These are phyloP conservation scores for Chymomyza costata DNA, from an alignment of 1,140 invertebrate species.

Conservation along the genomic window DNA sequence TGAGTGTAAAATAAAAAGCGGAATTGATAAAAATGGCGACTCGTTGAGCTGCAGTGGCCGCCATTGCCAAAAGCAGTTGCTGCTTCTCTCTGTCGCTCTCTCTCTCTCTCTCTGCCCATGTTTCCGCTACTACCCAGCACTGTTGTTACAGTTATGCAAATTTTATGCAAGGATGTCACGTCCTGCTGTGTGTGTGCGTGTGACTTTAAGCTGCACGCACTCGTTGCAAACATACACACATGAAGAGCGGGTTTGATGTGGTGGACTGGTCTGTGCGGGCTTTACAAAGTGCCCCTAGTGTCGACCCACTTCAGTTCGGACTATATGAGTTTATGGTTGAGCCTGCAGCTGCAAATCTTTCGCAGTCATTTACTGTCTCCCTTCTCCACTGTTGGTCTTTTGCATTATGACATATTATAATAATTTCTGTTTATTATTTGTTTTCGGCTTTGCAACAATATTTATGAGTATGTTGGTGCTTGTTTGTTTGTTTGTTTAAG, in stretches of 20 bases:
- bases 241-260: too few species aligned
- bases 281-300: too few species aligned
- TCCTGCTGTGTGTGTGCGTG: conserved; percentile 46
- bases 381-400: conserved; percentile 51
- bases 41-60: conserved; percentile 24
- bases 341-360: too few species aligned
- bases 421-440: conserved; percentile 70
- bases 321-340: too few species aligned
- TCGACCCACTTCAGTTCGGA: too few species aligned
- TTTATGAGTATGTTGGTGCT: conserved; percentile 44
- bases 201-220: conserved; percentile 61
- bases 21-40: conserved; percentile 61
- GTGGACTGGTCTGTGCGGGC: too few species aligned
- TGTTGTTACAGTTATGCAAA: conserved; percentile 59
- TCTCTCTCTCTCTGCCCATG: background rate
- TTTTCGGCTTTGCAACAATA: conserved; percentile 68
- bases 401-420: conserved; percentile 71
- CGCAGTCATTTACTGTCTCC: too few species aligned
- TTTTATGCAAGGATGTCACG: conserved; percentile 72
- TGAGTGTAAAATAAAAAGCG: conserved; percentile 33
- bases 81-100: conserved; percentile 22
- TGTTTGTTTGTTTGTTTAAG: background rate
- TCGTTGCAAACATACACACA: conserved; percentile 43
- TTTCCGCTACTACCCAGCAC: too few species aligned
- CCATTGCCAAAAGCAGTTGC: conserved; percentile 26